Percentiles rank a stretch among this genome's conserved stretches.
These are phyloP conservation scores for Papilio glaucus DNA, from an alignment of 1,140 invertebrate genomes.

Conservation along the genomic window DNA sequence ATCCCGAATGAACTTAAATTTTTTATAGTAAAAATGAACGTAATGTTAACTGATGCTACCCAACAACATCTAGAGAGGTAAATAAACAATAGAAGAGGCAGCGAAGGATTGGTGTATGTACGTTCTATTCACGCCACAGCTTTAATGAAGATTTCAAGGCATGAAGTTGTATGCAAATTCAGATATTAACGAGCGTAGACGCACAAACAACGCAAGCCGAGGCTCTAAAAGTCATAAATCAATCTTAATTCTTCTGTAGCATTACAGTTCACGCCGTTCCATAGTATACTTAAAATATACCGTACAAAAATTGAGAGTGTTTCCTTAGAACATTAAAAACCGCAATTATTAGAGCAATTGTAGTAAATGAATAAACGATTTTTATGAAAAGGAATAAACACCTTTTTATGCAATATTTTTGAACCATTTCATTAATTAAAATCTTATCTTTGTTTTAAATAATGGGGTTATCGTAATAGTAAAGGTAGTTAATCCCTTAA, in stretches of 20 bases:
- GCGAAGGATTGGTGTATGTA: too few species aligned
- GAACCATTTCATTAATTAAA: too few species aligned
- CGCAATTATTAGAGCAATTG: neutral
- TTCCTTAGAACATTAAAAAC: neutral
- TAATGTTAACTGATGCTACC: too few species aligned
- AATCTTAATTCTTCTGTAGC: constrained; percentile 41
- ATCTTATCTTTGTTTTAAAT: neutral
- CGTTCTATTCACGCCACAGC: too few species aligned
- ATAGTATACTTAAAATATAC: neutral
- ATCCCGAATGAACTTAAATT: too few species aligned
- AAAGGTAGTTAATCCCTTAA: constrained; percentile 26
- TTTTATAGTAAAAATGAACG: too few species aligned
- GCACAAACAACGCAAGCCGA: constrained; percentile 39
- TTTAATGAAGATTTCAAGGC: too few species aligned
- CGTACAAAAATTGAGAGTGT: neutral
- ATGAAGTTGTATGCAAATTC: neutral
- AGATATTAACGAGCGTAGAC: constrained; percentile 14
- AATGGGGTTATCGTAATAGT: constrained; percentile 3
- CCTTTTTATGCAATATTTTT: too few species aligned
- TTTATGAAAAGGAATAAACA: too few species aligned
- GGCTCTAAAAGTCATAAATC: constrained; percentile 43
- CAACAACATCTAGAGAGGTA: too few species aligned
- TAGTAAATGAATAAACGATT: neutral
- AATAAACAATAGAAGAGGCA: too few species aligned
- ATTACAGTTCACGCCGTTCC: constrained; percentile 15